phyloP scores from a whole-genome alignment of 2,888 invertebrate species.

The Thymelicus sylvestris region DNA sequence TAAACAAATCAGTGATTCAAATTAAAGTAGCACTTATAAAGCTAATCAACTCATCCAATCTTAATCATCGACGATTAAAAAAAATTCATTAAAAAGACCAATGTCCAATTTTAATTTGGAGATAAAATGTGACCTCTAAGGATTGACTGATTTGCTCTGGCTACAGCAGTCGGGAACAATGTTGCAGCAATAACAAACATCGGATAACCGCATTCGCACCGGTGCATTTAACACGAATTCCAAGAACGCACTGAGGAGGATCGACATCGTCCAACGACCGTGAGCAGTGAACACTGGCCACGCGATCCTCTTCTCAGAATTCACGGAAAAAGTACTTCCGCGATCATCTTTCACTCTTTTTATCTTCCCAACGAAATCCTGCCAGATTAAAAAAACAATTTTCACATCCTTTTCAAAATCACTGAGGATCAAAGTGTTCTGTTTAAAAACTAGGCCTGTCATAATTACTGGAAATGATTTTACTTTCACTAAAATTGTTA shows the following conservation, averaged over 20 bases:
- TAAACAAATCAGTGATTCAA: slow-evolving; percentile 59
- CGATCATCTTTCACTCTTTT: slow-evolving; percentile 24
- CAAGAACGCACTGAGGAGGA: slow-evolving; percentile 51
- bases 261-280: slow-evolving; percentile 45
- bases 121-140: too few species aligned
- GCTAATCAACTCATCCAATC: slow-evolving; percentile 15
- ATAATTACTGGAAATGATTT: background rate
- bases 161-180: slow-evolving; percentile 17
- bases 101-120: too few species aligned
- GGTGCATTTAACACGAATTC: slow-evolving; percentile 42
- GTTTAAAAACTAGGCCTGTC: too few species aligned
- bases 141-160: slow-evolving; percentile 21
- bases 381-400: background rate
- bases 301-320: slow-evolving; percentile 60
- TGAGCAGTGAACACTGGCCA: slow-evolving; percentile 42
- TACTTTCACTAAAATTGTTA: background rate
- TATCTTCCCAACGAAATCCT: background rate
- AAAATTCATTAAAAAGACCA: too few species aligned
- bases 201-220: slow-evolving; percentile 23
- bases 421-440: background rate
- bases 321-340: slow-evolving; percentile 29
- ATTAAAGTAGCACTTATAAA: slow-evolving; percentile 40
- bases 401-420: background rate
- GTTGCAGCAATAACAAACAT: slow-evolving; percentile 23
- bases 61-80: too few species aligned